Evolutionary conservation across 2,888 invertebrate genomes (phyloP), one percentile per base, ranked within the genome.

Genomic region (Metallyticus violacea): DNA sequence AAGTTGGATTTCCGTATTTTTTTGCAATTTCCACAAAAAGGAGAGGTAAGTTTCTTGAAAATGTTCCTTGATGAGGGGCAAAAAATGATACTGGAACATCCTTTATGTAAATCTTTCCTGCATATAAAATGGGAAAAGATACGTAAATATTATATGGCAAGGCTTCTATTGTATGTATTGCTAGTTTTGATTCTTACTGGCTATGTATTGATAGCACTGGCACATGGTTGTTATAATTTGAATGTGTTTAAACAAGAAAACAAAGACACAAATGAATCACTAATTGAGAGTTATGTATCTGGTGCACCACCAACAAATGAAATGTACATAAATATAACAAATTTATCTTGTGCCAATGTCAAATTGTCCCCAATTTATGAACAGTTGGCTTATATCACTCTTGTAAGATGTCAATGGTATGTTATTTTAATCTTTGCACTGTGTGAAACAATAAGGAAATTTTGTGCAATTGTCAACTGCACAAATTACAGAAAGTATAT

Each of bases 161-260:
- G 91, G 78, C 91, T 92, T 40, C 88, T 91, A 0, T 88, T 91
- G 0, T 92, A 91, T 87, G 90, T 90, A 0, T 89, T 92, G 86
- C 91, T 91, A 1, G 91, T 92, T 2, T 89, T 91, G 9, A 91
- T 90, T 81, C 90, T 92, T 89, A 91, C 92, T 1, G 91, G 90
- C 0, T 91, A 91, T 85, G 91, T 91, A 0, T 88, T 91, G 15
- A 22, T 29, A 22, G 26, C 81, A 15, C 76, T 77, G 40, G 9
- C 40, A 15, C 77, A 62, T 85, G 86, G 78, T 30, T 26, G 83
- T 78, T 27, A n/a, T 83, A 30, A 78, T 79, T 26, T 77, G 28
- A 95, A 96, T 89, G 95, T 95, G 93, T 89, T 6, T 26, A n/a
- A 27, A 26, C 79, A n/a, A n/a, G 28, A 7, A 40, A 79, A 30